A percentile compares a stretch with the other conserved stretches of the same genome.
Evolutionary conservation across 2,113 vertebrate genomes (phyloP).

Genomic region (Cyphomyrus discorhynchus): DNA sequence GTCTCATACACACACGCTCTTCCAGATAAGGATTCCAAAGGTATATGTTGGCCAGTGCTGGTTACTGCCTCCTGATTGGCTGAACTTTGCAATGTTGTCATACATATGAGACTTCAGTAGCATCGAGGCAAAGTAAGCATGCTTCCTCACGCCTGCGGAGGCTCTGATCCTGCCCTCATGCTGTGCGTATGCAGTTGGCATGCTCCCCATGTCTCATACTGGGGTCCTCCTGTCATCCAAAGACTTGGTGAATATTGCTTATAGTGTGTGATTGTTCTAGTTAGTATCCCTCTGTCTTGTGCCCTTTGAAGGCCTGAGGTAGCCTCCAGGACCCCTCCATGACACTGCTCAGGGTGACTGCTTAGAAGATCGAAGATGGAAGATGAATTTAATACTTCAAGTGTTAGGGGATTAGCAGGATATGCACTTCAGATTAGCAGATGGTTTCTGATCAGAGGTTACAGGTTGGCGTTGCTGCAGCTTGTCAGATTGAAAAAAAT

Average conservation of each 20-base stretch:
- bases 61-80: not conserved
- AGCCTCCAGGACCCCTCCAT: not conserved
- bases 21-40: not conserved
- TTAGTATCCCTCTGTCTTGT: not conserved
- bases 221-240: not conserved
- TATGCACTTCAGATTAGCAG: not conserved
- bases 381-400: not conserved
- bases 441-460: not conserved
- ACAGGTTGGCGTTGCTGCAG: not conserved
- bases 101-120: not conserved
- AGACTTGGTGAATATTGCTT: not conserved
- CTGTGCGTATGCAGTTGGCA: not conserved
- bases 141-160: not conserved
- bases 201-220: not conserved
- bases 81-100: not conserved
- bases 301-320: not conserved
- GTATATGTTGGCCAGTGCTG: not conserved
- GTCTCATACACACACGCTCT: conserved; percentile 4
- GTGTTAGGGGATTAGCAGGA: not conserved
- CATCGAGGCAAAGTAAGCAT: not conserved
- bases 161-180: not conserved
- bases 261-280: not conserved
- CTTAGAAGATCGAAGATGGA: not conserved
- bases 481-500: not conserved
- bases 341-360: not conserved